A percentile compares a stretch with the other conserved stretches of the same genome.
Conservation (phyloP, 2,888 invertebrate genomes). For the Elmis aenea region DNA sequence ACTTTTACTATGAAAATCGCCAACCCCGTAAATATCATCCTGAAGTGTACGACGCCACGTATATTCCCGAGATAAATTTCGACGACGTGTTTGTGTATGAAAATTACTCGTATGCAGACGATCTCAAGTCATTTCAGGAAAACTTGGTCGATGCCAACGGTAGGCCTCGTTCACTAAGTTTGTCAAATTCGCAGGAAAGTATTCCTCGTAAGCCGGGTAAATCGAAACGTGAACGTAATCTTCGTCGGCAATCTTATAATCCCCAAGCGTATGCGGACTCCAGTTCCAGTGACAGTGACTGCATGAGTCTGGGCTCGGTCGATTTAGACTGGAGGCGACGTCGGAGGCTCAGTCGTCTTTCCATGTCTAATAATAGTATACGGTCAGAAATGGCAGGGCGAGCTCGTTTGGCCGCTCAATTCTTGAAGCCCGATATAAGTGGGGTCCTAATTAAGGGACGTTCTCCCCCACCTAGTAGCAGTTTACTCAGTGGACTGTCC, state of each 20-base stretch:
- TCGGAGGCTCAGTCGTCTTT: slow-evolving; percentile 39
- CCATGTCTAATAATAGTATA: slow-evolving; percentile 44
- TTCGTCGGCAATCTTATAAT: slow-evolving; percentile 54
- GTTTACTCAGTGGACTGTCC: slow-evolving; percentile 53
- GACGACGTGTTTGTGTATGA: slow-evolving; percentile 32
- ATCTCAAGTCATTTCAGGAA: slow-evolving; percentile 8
- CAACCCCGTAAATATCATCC: slow-evolving; percentile 11
- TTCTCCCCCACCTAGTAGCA: slow-evolving; percentile 54
- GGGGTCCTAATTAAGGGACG: slow-evolving; percentile 32
- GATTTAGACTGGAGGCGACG: slow-evolving; percentile 45
- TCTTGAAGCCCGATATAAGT: slow-evolving; percentile 44
- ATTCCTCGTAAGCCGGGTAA: slow-evolving; percentile 41
- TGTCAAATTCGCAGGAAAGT: slow-evolving; percentile 46
- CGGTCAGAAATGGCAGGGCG: slow-evolving; percentile 42
- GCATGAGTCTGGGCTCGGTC: slow-evolving; percentile 44
- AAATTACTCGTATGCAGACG: slow-evolving; percentile 23
- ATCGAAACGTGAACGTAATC: slow-evolving; percentile 52
- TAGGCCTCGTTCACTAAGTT: slow-evolving; percentile 50
- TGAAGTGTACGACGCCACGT: slow-evolving; percentile 20
- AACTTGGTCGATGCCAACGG: slow-evolving; percentile 15
- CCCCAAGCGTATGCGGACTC: slow-evolving; percentile 52
- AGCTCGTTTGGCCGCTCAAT: slow-evolving; percentile 39
- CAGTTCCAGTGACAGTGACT: slow-evolving; percentile 51
- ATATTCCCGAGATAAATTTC: slow-evolving; percentile 27
- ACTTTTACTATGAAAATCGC: slow-evolving; percentile 22